These are phyloP conservation scores for Koerneria pararmatus DNA, from an alignment of 2,888 invertebrate species.

Conservation along the genomic window DNA sequence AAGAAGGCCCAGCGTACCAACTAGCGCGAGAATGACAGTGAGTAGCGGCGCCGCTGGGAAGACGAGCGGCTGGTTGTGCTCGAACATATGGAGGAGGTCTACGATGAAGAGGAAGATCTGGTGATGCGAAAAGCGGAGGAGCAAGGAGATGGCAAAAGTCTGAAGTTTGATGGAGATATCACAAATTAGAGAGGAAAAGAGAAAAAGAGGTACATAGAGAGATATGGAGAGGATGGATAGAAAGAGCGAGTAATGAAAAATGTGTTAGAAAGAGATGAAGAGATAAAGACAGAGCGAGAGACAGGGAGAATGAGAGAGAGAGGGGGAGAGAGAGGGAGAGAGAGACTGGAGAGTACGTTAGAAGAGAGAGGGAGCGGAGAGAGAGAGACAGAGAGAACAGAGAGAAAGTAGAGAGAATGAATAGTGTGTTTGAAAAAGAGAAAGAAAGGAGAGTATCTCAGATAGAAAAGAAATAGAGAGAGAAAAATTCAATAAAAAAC, in stretches of 20 bases:
- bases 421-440: not conserved
- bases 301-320: not conserved
- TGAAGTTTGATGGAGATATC: slow-evolving; percentile 64
- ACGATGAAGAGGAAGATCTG: slow-evolving; percentile 99
- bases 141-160: slow-evolving; percentile 96
- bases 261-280: not conserved
- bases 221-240: not conserved
- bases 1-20: slow-evolving; percentile 70
- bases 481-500: not conserved
- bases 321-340: not conserved
- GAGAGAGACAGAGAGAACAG: not conserved
- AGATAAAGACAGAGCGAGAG: not conserved
- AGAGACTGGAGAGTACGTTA: not conserved
- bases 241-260: no score
- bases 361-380: not conserved
- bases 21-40: slow-evolving; percentile 93
- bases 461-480: not conserved
- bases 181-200: not conserved
- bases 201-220: not conserved
- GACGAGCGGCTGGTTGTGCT: slow-evolving; percentile 79
- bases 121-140: slow-evolving; percentile 95
- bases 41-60: slow-evolving; percentile 93
- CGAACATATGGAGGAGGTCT: slow-evolving; percentile 94
- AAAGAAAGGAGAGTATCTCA: not conserved
- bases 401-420: not conserved